Evolutionary conservation across 1,140 invertebrate species (phyloP), one percentile per base, ranked within the genome.

Genomic region (Heterodera carotae): DNA sequence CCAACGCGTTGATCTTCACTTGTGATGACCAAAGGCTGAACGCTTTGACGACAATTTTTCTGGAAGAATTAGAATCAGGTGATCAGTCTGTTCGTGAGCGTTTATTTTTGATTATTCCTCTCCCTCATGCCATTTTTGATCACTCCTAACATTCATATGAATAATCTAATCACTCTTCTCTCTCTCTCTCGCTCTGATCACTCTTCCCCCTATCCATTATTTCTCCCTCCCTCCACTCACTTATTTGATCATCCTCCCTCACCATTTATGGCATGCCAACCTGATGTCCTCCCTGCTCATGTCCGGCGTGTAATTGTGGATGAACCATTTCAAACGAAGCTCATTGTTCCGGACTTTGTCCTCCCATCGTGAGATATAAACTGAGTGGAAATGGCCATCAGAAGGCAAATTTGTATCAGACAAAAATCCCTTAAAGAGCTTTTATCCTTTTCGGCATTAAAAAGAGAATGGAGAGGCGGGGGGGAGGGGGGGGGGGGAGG

Each of bases 341-440:
- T 43, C 53, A 68, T 84, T 77, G 69, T 86, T 69, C n/a, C 73
- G 64, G 10, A 84, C 69, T 72, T 86, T 86, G 69, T 81, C 81
- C 68, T 84, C 82, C 83, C 83, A 84, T 43, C 79, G 80, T 39
- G 80, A 74, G 69, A 85, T 80, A 62, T 81, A 83, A 27, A 86
- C 83, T 84, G 31, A 82, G 84, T n/a, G 62, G n/a, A 66, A 66
- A 2, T 22, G 75, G 62, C 22, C 76, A 82, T 43, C 6, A 36
- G 6, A n/a, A n/a, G n/a, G n/a, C n/a, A 39, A 39, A 39, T 39
- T 6, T 39, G 39, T 39, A n/a, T 39, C 39, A 39, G 7, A 39
- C 39, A 39, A 39, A 39, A 53, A 18, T 53, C 12, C 4, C 18
- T 18, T 53, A 5, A 53, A 53, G 5, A 22, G 48, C 12, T 1